Evolutionary conservation across 2,797 vertebrate genomes (phyloP).

Genomic region (Enteromius mattozi): DNA sequence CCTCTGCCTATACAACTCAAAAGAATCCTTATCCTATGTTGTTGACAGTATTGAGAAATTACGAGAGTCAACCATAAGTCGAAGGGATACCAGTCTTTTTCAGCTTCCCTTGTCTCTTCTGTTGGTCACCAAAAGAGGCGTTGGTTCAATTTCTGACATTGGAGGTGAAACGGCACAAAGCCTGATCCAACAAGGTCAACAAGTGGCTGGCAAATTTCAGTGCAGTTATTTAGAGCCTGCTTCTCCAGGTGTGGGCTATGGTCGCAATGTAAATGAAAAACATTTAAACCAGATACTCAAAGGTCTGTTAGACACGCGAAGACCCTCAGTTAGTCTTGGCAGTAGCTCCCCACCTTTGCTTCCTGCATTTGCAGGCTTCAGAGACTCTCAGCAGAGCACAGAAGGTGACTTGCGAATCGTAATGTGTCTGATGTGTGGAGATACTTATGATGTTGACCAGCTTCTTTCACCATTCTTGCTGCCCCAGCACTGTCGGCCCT

Average conservation of each 20-base stretch:
- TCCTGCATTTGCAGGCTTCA: slow-evolving; percentile 78
- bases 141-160: slow-evolving; percentile 84
- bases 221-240: slow-evolving; percentile 91
- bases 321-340: slow-evolving; percentile 78
- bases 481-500: slow-evolving; percentile 85
- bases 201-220: slow-evolving; percentile 89
- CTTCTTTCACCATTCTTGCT: slow-evolving; percentile 88
- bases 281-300: slow-evolving; percentile 92
- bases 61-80: slow-evolving; percentile 84
- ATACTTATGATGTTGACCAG: slow-evolving; percentile 88
- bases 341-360: slow-evolving; percentile 79
- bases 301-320: slow-evolving; percentile 86
- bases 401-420: slow-evolving; percentile 90
- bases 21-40: slow-evolving; percentile 95
- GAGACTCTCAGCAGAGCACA: slow-evolving; percentile 80
- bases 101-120: slow-evolving; percentile 88
- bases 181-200: slow-evolving; percentile 91
- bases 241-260: slow-evolving; percentile 89
- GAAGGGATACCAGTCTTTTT: slow-evolving; percentile 83
- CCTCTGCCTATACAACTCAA: slow-evolving; percentile 97
- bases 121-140: slow-evolving; percentile 92
- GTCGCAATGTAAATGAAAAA: slow-evolving; percentile 91
- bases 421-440: slow-evolving; percentile 96
- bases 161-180: slow-evolving; percentile 93
- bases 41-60: slow-evolving; percentile 94